Evolutionary conservation across 2,888 invertebrate genomes (phyloP).

Genomic region (Perizoma flavofasciatum): DNA sequence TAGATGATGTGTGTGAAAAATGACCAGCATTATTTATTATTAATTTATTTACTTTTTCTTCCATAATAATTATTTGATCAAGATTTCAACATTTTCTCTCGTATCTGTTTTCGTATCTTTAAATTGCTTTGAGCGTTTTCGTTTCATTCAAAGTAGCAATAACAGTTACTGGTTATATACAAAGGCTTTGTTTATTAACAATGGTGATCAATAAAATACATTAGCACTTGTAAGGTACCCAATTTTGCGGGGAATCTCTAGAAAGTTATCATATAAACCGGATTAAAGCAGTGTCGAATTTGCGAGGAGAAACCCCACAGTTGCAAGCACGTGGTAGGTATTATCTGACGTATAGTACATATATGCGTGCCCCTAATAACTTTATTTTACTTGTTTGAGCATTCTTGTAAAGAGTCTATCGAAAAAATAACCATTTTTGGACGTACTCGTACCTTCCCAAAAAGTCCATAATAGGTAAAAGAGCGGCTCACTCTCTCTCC

Average conservation of each 20-base stretch:
- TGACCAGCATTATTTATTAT: too few relatives aligned
- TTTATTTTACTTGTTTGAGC: conserved; percentile 3
- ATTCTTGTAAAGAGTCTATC: neutral
- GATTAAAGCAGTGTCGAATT: conserved; percentile 65
- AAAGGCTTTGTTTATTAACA: conserved; percentile 23
- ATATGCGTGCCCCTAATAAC: conserved; percentile 42
- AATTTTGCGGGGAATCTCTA: conserved; percentile 69
- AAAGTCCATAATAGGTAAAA: too few relatives aligned
- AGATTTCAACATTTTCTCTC: conserved; percentile 5
- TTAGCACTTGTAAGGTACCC: conserved; percentile 75
- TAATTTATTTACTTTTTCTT: conserved; percentile 9
- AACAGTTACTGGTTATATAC: conserved; percentile 9
- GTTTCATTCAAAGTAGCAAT: conserved; percentile 7
- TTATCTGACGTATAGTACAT: conserved; percentile 7
- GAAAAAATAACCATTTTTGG: neutral
- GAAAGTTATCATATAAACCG: conserved; percentile 74
- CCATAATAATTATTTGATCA: conserved; percentile 17
- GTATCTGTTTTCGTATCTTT: neutral
- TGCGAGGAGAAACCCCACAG: conserved; percentile 58
- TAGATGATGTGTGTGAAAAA: too few relatives aligned
- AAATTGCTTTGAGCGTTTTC: conserved; percentile 10
- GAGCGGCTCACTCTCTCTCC: too few relatives aligned
- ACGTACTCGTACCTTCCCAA: too few relatives aligned
- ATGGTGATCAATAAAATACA: conserved; percentile 58
- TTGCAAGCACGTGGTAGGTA: conserved; percentile 39